Evolutionary conservation across 2,113 vertebrate species (phyloP).

Genomic region (Gobius niger): DNA sequence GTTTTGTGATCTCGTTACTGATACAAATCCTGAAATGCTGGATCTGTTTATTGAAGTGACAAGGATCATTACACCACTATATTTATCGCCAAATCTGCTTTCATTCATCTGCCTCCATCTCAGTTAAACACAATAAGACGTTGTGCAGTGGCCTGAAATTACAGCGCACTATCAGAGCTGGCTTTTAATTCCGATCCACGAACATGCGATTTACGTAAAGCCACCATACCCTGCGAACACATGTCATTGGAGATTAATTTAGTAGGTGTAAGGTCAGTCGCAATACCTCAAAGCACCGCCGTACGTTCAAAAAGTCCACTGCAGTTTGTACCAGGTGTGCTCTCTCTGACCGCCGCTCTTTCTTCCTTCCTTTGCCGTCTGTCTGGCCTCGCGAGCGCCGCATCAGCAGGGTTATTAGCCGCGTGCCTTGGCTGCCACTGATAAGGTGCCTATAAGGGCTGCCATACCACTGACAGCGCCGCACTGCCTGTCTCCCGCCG

Average conservation of each 20-base stretch:
- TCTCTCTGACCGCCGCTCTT: conserved; percentile 52
- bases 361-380: conserved; percentile 24
- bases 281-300: conserved; percentile 8
- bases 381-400: conserved; percentile 39
- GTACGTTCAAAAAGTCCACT: not conserved
- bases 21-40: too few relatives aligned
- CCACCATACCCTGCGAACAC: conserved; percentile 24
- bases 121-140: too few relatives aligned
- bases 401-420: conserved; percentile 76
- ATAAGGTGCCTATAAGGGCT: conserved; percentile 66
- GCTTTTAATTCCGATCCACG: not conserved
- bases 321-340: conserved; percentile 11
- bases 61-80: too few relatives aligned
- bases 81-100: too few relatives aligned
- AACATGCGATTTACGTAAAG: conserved; percentile 25
- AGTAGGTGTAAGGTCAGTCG: conserved; percentile 7
- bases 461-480: conserved; percentile 62
- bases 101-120: too few relatives aligned
- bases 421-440: conserved; percentile 72
- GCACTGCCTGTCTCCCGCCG: conserved; percentile 43
- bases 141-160: too few relatives aligned
- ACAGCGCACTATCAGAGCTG: not conserved
- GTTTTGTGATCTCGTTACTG: too few relatives aligned
- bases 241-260: conserved; percentile 25
- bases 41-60: too few relatives aligned